Conservation (phyloP, 2,113 vertebrate species). For the Myotis davidii region DNA sequence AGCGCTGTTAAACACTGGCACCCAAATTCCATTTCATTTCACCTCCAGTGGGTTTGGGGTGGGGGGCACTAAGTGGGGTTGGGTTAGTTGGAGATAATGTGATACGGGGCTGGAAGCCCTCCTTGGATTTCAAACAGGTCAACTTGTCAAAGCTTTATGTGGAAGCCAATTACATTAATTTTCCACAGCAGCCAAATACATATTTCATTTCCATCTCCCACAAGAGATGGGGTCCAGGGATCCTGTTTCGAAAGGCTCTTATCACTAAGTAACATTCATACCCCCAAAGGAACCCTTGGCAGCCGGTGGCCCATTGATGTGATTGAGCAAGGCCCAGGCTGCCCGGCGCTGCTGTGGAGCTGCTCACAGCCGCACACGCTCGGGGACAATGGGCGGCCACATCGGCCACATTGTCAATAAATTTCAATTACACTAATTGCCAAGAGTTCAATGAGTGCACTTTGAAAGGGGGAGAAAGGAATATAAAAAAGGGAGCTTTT, state of each 20-base stretch:
- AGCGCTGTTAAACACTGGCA: conserved; percentile 82
- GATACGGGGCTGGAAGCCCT: conserved; percentile 85
- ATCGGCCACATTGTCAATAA: conserved; percentile 93
- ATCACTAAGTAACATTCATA: conserved; percentile 97
- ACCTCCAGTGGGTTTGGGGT: conserved; percentile 72
- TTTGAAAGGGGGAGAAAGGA: conserved; percentile 84
- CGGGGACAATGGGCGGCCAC: conserved; percentile 92
- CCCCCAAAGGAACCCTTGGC: conserved; percentile 94
- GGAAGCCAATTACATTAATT: conserved; percentile 93
- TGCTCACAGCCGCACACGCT: conserved; percentile 89
- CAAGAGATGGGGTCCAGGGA: conserved; percentile 93
- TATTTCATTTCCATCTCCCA: conserved; percentile 95
- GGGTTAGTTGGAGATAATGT: conserved; percentile 83
- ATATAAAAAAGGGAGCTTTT: conserved; percentile 79
- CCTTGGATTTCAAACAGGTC: conserved; percentile 90
- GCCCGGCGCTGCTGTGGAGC: conserved; percentile 87
- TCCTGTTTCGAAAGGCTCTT: conserved; percentile 93
- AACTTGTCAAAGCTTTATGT: conserved; percentile 92
- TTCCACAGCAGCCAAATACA: conserved; percentile 93
- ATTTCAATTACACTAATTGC: conserved; percentile 99
- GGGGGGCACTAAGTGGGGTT: conserved; percentile 64
- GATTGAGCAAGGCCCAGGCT: conserved; percentile 93
- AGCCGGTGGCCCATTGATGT: conserved; percentile 96
- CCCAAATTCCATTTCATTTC: conserved; percentile 85
- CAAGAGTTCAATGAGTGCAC: conserved; percentile 93